phyloP scores from a whole-genome alignment of 2,888 invertebrate species.

The Lamellibrachia satsuma region DNA sequence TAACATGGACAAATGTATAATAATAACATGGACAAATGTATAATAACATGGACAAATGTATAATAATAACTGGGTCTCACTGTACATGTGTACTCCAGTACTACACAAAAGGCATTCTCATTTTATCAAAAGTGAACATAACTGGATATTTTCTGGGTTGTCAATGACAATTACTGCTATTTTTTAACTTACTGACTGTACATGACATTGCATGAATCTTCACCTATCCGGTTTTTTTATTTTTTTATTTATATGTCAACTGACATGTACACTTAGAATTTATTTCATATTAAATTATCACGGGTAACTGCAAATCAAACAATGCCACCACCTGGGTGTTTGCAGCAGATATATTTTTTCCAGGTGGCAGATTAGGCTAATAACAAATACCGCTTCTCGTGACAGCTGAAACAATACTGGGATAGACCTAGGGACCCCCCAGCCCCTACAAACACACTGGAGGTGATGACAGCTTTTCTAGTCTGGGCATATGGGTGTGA shows the following conservation, averaged over 20 bases:
- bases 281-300: no score
- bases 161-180: neutral
- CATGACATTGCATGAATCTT: neutral
- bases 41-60: no score
- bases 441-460: no score
- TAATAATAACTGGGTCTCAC: neutral
- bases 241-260: neutral
- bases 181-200: neutral
- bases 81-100: neutral
- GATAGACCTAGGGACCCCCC: neutral
- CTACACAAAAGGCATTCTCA: neutral
- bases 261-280: no score
- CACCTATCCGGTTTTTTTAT: neutral
- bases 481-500: no score
- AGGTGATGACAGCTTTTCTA: no score
- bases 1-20: no score
- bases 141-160: neutral
- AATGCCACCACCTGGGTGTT: no score
- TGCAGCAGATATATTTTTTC: no score
- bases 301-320: no score
- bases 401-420: neutral
- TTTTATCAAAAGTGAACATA: neutral
- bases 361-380: no score
- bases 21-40: no score
- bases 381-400: neutral